Evolutionary conservation across 2,797 vertebrate genomes (phyloP).

Genomic region (Acanthurus leucopareius): DNA sequence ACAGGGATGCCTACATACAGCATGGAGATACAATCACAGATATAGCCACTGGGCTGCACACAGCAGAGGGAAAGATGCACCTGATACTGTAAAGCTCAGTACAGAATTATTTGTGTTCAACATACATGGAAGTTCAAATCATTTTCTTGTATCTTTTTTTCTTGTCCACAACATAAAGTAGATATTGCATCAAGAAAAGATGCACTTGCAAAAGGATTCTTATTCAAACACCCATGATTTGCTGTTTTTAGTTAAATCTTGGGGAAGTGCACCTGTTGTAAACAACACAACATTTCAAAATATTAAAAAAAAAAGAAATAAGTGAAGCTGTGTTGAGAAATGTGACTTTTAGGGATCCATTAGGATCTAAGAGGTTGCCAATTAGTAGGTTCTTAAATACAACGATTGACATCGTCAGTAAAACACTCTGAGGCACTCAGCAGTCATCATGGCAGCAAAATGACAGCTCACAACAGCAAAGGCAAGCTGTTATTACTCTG

Average conservation of each 20-base stretch:
- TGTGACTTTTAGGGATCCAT: constrained; percentile 64
- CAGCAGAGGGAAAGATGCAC: constrained; percentile 43
- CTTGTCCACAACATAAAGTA: neutral
- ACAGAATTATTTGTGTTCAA: constrained; percentile 22
- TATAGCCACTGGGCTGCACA: constrained; percentile 30
- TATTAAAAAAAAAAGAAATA: constrained; percentile 3
- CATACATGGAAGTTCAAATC: constrained; percentile 30
- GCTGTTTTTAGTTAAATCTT: constrained; percentile 9
- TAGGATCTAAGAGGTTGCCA: constrained; percentile 60
- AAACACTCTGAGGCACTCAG: constrained; percentile 66
- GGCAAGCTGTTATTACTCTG: constrained; percentile 68
- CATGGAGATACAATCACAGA: constrained; percentile 61
- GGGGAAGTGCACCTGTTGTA: neutral
- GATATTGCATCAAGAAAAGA: neutral
- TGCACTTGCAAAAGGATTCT: neutral
- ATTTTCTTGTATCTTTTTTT: constrained; percentile 9
- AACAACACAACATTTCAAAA: constrained; percentile 11
- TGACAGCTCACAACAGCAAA: constrained; percentile 65
- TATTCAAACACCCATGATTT: constrained; percentile 6
- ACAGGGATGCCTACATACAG: constrained; percentile 37
- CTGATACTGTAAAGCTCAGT: constrained; percentile 19
- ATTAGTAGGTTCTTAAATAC: constrained; percentile 66
- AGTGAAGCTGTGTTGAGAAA: constrained; percentile 23
- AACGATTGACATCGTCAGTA: constrained; percentile 32
- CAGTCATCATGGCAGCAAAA: constrained; percentile 58